Evolutionary conservation across 2,113 vertebrate genomes (phyloP), one percentile per base, ranked within the genome.

Genomic region (Dromas ardeola): DNA sequence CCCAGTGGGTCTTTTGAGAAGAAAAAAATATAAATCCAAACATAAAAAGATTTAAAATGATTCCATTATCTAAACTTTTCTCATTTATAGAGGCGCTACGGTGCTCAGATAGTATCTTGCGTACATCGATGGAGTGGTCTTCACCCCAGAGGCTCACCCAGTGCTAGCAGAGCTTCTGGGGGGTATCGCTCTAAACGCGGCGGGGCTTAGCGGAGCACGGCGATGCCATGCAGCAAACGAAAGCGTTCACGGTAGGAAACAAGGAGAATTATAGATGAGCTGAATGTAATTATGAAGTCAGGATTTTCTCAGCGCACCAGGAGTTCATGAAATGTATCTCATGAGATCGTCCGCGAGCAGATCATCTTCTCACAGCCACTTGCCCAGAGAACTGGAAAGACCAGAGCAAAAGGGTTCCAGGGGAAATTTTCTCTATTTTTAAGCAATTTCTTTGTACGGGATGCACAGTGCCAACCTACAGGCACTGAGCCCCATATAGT

Each of bases 1-100:
- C 93, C 93, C 79, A 88, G 70, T 34, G 82, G 79, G 49, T 86
- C 77, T 86, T 93, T 49, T 88, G 43, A 52, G 34, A 5, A 27
- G 36, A 56, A 83, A 34, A 67, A 34, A 43, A 36, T 26, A 50
- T 13, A 4, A 30, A 65, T 55, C 52, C 25, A 90, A 85, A 81
- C 30, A 36, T 67, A 79, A 91, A 84, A 79, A 52, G 8, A 55
- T 65, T 43, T 32, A 9, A 88, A 94, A 82, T 66, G 0, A 49
- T 66, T 69, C 62, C 29, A 61, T 82, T 91, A 85, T 45, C 49
- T 50, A 67, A 93, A 55, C 40, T 36, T 53, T 29, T 8, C 22
- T 69, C 34, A 36, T 29, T 65, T 69, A 43, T 2, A 30, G 30
- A 79, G 50, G 55, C 27, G 19, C 67, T 22, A 43, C 0, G 11